Evolutionary conservation across 2,888 invertebrate species (phyloP).

Genomic region (Sinhomidia bicolor): DNA sequence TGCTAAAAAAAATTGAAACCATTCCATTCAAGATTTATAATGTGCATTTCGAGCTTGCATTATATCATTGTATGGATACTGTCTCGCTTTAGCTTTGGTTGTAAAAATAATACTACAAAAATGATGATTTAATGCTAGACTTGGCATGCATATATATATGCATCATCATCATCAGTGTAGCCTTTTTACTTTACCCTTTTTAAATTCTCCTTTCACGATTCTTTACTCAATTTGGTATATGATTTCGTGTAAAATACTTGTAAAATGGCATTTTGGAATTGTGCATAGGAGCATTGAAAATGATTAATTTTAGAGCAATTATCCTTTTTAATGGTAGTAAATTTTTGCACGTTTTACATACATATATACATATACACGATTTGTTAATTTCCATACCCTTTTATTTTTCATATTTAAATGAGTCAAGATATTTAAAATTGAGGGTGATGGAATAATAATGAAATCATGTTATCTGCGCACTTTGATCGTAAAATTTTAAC

Average conservation of each 20-base stretch:
- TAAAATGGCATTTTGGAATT: not conserved
- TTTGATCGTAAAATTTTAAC: not conserved
- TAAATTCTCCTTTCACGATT: no score
- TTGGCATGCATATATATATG: no score
- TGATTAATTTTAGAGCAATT: no score
- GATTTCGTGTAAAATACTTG: not conserved
- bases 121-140: not conserved
- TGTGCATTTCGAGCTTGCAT: conserved; percentile 18
- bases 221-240: not conserved
- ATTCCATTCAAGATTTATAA: conserved; percentile 43
- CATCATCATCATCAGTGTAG: no score
- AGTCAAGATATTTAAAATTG: not conserved
- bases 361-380: not conserved
- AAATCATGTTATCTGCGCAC: conserved; percentile 1
- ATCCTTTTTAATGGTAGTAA: no score
- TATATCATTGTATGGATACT: not conserved
- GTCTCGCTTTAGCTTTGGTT: not conserved
- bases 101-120: not conserved
- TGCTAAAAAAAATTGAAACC: conserved; percentile 24
- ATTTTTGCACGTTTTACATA: not conserved
- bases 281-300: not conserved
- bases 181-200: no score
- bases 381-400: not conserved
- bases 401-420: not conserved
- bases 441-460: not conserved